phyloP scores from a whole-genome alignment of 2,888 invertebrate species.

The Athripsodes cinereus region DNA sequence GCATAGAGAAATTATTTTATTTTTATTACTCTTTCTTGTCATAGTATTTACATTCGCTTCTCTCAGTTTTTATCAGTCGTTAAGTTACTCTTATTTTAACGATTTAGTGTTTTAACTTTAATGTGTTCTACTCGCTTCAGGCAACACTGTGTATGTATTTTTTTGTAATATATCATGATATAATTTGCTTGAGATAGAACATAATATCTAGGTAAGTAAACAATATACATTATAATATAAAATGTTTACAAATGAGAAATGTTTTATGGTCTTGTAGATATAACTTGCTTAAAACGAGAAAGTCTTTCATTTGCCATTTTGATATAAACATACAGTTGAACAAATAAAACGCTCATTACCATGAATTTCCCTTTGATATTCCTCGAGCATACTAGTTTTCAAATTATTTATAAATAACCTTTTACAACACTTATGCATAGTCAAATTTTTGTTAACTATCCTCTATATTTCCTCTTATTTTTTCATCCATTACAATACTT shows the following conservation, averaged over 20 bases:
- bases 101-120: too few relatives aligned
- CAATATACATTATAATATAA: neutral
- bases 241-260: conserved; percentile 1
- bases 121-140: too few relatives aligned
- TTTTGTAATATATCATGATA: too few relatives aligned
- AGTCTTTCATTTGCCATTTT: neutral
- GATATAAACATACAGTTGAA: neutral
- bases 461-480: neutral
- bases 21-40: too few relatives aligned
- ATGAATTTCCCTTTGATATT: neutral
- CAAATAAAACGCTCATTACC: neutral
- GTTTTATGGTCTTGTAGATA: neutral
- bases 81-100: too few relatives aligned
- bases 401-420: neutral
- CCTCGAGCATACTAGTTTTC: too few relatives aligned
- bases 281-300: neutral
- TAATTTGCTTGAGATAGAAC: too few relatives aligned
- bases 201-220: too few relatives aligned
- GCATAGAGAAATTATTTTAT: too few relatives aligned
- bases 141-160: too few relatives aligned
- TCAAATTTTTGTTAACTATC: neutral
- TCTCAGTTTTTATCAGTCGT: too few relatives aligned
- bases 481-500: neutral
- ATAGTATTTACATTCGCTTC: too few relatives aligned
- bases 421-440: neutral